Base-by-base conservation (phyloP, 2,797 vertebrate genomes). In the Sciaenops ocellatus region DNA sequence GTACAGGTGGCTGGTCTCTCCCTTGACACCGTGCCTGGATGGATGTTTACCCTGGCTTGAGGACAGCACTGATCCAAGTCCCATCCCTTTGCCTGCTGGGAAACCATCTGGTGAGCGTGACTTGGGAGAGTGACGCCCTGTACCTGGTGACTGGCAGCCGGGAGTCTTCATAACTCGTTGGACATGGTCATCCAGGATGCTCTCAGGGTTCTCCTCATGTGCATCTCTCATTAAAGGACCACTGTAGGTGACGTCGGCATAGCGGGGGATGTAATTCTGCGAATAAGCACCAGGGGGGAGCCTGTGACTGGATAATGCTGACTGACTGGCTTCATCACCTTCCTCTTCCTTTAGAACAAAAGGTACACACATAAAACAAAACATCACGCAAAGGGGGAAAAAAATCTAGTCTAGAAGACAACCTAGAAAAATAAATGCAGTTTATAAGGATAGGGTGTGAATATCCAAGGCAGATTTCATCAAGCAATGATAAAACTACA, bases 131-230 rank as follows among this genome's bases (percentile, higher is more conserved):
- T 97, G 96, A 10, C 96, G 97, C 9, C 97, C 97, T 0, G 97
- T 96, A 3, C 98, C 96, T 0, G 98, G 98, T 0, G 98, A 99
- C 79, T 98, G 98, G 90, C 98, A 97, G 74, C 97, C 97, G 0
- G 98, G 98, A 0, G 98, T 99, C 92, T 98, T 97, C 98, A 99
- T 98, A 79, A 99, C 98, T 0, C 98, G 96, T 86, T 98, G 97
- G 15, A 99, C 98, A 0, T 99, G 98, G 64, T 99, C 98, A 0
- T 99, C 98, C 18, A 99, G 95, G 91, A 99, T 99, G 93, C 96
- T 98, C 86, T 99, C 98, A 0, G 98, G 98, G 92, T 99, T 97
- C 83, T 99, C 98, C 85, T 99, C 98, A 0, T 99, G 98, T 0
- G 97, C 96, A 1, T 99, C 98, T 64, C 95, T 94, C 73, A 96